These are phyloP conservation scores for Epinotia ramella DNA, from an alignment of 2,888 invertebrate species.

Conservation along the genomic window DNA sequence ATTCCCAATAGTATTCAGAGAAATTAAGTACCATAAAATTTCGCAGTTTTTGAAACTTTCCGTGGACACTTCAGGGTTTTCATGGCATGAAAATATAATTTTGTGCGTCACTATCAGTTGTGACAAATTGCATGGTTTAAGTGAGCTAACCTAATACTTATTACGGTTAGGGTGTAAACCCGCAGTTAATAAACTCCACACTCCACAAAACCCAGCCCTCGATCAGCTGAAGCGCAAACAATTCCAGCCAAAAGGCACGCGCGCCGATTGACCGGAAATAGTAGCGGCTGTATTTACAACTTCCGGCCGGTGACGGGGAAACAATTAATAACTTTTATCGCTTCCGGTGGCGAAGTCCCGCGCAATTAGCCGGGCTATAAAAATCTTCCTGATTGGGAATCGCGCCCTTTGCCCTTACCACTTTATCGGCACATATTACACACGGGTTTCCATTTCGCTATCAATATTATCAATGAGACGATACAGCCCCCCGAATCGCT, in stretches of 20 bases:
- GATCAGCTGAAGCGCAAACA: conserved; percentile 29
- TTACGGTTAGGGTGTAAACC: too few species aligned
- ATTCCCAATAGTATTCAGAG: too few species aligned
- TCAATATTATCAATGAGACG: too few species aligned
- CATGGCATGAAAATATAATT: too few species aligned
- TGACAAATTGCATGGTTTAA: too few species aligned
- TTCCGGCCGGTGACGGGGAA: conserved; percentile 34
- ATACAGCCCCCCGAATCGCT: too few species aligned
- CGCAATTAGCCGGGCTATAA: conserved; percentile 80
- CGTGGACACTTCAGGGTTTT: too few species aligned
- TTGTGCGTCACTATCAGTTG: too few species aligned
- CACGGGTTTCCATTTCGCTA: background rate
- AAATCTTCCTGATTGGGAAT: conserved; percentile 80
- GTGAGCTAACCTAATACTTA: too few species aligned
- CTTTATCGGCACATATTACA: background rate
- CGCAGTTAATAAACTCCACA: background rate
- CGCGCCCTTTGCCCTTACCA: conserved; percentile 46
- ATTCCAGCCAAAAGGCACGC: conserved; percentile 32
- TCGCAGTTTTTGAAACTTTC: too few species aligned
- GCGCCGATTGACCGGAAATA: conserved; percentile 35
- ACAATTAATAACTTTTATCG: conserved; percentile 39
- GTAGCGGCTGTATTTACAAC: conserved; percentile 38
- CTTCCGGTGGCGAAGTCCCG: conserved; percentile 56
- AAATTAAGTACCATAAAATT: too few species aligned
- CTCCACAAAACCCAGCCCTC: background rate